Evolutionary conservation across 2,888 invertebrate genomes (phyloP).

Genomic region (Cerastis leucographa): DNA sequence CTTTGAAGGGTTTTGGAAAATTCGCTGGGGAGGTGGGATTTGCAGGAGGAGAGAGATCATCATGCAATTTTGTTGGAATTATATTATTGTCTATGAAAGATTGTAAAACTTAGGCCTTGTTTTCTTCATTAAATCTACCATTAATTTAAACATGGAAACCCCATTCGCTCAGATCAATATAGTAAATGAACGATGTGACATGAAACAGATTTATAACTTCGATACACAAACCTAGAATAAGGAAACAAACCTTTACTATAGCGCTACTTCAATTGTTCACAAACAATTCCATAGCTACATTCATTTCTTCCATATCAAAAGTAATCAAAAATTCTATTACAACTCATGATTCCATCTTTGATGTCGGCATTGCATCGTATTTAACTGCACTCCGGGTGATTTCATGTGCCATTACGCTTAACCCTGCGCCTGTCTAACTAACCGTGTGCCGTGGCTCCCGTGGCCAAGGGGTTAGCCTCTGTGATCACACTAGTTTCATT

Average conservation of each 20-base stretch:
- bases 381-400: constrained; percentile 81
- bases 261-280: constrained; percentile 3
- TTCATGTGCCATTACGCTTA: constrained; percentile 85
- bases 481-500: constrained; percentile 83
- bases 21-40: constrained; percentile 10
- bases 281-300: background rate
- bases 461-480: constrained; percentile 86
- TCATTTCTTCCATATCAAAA: constrained; percentile 21
- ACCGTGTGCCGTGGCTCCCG: constrained; percentile 88
- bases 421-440: constrained; percentile 81
- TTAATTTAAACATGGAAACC: background rate
- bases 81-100: background rate
- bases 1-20: constrained; percentile 49
- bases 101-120: too few species aligned
- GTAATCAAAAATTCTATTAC: constrained; percentile 52
- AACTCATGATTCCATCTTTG: constrained; percentile 71
- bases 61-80: background rate
- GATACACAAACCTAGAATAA: background rate
- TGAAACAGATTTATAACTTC: background rate
- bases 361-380: constrained; percentile 82
- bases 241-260: background rate
- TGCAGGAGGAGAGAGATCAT: background rate
- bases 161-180: background rate
- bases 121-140: too few species aligned
- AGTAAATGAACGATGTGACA: background rate